phyloP scores from a whole-genome alignment of 2,888 invertebrate species.

The Anodontia alba region DNA sequence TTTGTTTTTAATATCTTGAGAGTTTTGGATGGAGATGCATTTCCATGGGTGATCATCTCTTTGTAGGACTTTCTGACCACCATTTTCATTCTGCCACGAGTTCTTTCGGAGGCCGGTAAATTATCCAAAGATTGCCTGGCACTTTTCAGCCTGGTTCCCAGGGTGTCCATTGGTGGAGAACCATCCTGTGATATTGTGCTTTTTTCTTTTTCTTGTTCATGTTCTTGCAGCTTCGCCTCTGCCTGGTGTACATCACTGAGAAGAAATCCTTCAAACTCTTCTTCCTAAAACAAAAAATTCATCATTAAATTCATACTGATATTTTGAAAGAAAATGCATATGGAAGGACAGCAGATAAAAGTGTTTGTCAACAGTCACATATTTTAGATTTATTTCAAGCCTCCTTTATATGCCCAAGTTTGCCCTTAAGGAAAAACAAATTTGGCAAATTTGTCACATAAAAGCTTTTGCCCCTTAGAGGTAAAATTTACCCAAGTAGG shows the following conservation, averaged over 20 bases:
- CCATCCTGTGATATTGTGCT: background rate
- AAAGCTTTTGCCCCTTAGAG: too few species aligned
- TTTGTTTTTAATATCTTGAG: conserved; percentile 49
- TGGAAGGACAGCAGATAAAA: too few species aligned
- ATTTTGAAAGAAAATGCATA: too few species aligned
- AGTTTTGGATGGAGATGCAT: conserved; percentile 58
- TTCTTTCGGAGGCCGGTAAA: conserved; percentile 58
- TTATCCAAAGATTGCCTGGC: conserved; percentile 48
- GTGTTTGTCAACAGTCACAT: too few species aligned
- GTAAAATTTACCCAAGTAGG: too few species aligned
- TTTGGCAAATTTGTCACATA: too few species aligned
- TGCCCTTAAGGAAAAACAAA: too few species aligned
- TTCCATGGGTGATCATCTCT: conserved; percentile 57
- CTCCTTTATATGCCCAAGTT: too few species aligned
- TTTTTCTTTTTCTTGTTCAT: conserved; percentile 38
- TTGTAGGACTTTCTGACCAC: conserved; percentile 64
- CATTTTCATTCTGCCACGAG: conserved; percentile 57
- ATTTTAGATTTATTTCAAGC: too few species aligned
- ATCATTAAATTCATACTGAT: background rate
- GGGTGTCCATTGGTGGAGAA: conserved; percentile 19
- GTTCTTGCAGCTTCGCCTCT: conserved; percentile 59
- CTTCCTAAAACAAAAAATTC: conserved; percentile 68
- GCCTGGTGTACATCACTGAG: conserved; percentile 67
- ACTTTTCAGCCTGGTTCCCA: conserved; percentile 45
- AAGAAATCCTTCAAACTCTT: conserved; percentile 82